Evolutionary conservation across 2,888 invertebrate species (phyloP), one percentile per base, ranked within the genome.

Genomic region (Cryptocephalus moraei): DNA sequence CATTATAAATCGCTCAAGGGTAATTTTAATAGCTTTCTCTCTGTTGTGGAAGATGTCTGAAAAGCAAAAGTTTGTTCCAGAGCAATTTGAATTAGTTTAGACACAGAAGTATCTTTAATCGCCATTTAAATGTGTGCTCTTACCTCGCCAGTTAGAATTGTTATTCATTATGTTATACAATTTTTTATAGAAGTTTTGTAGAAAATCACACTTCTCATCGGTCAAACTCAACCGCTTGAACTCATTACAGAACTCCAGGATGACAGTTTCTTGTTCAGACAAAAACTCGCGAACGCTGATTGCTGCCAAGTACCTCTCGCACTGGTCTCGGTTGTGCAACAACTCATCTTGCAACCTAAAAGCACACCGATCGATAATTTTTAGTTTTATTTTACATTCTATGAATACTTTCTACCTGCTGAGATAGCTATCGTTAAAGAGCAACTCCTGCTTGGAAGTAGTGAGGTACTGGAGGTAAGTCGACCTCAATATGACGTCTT

Each of bases 1-100:
- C 78, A 96, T 88, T 8, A 96, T 81, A n/a, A 86, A 84, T 41
- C 94, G 78, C 68, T 97, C 96, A 53, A 97, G 83, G 4, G 91
- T 88, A 49, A 82, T 73, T 61, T 86, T 82, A 0, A 88, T 90
- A 60, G 84, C 79, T 50, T 85, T 82, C 34, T 90, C 67, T 63
- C 91, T 84, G 52, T 76, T 73, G 12, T 78, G 72, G 52, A 80
- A 81, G 8, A 88, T 86, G 53, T 80, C 87, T 87, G 62, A 58
- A 50, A 47, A 51, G 47, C 49, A 41, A 44, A 38, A 43, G 13
- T 34, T 2, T 33, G 6, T 34, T 13, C 12, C 2, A 10, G 33
- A 34, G 31, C 41, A 38, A 44, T 4, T 31, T 6, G 32, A 32
- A 32, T 2, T 44, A 22, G 8, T 10, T 11, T 43, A 43, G 32